These are phyloP conservation scores for Capreolus pygargus DNA, from an alignment of 2,113 vertebrate species.

Conservation along the genomic window DNA sequence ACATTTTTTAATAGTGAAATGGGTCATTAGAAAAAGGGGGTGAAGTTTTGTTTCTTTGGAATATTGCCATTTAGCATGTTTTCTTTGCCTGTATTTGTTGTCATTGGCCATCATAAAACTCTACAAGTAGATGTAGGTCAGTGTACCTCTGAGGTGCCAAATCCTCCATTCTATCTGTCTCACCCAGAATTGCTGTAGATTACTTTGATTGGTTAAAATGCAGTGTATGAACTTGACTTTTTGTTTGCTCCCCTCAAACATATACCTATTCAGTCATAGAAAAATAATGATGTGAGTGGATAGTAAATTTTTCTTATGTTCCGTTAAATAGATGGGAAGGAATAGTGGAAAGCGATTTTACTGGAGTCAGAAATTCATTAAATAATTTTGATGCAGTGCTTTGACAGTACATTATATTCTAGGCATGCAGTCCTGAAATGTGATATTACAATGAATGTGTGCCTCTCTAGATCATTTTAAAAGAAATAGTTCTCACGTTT, in stretches of 20 bases:
- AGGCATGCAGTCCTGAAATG: constrained; percentile 18
- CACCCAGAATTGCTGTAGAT: background rate
- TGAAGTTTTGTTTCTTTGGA: background rate
- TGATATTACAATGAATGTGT: background rate
- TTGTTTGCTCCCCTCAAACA: background rate
- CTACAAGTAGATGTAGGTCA: background rate
- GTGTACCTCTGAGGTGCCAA: background rate
- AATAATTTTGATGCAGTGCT: constrained; percentile 48
- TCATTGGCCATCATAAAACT: background rate
- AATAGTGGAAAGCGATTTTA: constrained; percentile 41
- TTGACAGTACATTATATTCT: constrained; percentile 37
- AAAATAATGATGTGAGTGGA: constrained; percentile 34
- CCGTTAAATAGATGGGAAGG: constrained; percentile 40
- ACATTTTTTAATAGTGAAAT: constrained; percentile 56
- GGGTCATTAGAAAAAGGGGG: constrained; percentile 61
- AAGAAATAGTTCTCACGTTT: constrained; percentile 10
- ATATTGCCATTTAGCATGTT: background rate
- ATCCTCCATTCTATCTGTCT: background rate
- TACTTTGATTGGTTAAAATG: constrained; percentile 2
- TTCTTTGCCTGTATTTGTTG: background rate
- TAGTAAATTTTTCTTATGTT: constrained; percentile 44
- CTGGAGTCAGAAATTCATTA: constrained; percentile 46
- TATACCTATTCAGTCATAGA: background rate
- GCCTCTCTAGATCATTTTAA: constrained; percentile 11
- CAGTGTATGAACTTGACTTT: constrained; percentile 1